Evolutionary conservation across 2,888 invertebrate species (phyloP).

Genomic region (Anthophora plumipes): DNA sequence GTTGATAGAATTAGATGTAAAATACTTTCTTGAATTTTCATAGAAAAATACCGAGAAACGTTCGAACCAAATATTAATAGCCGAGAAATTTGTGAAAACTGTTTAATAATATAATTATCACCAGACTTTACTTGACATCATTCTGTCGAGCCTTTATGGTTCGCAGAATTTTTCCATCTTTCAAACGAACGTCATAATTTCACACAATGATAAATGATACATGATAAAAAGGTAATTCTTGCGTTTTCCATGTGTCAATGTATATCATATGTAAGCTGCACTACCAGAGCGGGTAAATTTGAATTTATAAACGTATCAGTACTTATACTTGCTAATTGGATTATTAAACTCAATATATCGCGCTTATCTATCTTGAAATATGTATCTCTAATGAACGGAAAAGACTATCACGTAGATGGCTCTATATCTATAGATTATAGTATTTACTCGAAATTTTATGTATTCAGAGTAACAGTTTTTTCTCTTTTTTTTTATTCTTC

Average conservation of each 20-base stretch:
- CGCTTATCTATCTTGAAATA: background rate
- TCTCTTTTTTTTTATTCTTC: background rate
- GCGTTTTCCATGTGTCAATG: background rate
- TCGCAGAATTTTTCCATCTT: background rate
- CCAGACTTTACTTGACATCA: background rate
- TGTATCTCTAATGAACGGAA: background rate
- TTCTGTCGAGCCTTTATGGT: background rate
- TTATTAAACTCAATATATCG: background rate
- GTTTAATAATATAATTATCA: background rate
- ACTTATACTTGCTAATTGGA: slow-evolving; percentile 28
- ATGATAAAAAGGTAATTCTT: background rate
- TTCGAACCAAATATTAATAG: background rate
- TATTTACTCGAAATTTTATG: background rate
- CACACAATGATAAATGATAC: background rate
- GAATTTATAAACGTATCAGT: slow-evolving; percentile 20
- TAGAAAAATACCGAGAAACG: no score
- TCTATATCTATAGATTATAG: background rate
- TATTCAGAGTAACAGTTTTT: background rate
- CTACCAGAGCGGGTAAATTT: slow-evolving; percentile 16
- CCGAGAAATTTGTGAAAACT: background rate
- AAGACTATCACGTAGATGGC: background rate
- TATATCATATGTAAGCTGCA: background rate
- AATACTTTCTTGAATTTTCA: no score
- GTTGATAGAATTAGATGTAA: no score
- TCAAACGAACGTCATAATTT: background rate